phyloP scores from a whole-genome alignment of 2,113 vertebrate genomes.

The Anolis carolinensis region DNA sequence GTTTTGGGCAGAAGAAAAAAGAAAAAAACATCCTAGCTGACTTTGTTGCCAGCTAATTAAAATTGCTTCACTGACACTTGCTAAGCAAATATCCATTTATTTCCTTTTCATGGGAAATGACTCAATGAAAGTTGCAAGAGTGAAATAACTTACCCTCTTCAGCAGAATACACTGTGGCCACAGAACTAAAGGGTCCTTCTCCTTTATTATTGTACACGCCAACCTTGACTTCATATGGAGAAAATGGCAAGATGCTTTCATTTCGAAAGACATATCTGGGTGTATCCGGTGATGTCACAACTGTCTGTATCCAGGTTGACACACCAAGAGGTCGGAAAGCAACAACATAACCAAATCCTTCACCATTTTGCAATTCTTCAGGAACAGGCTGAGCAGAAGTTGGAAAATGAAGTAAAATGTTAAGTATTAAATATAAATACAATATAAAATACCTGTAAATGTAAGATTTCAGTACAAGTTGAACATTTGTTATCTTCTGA shows the following conservation, averaged over 20 bases:
- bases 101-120: neutral
- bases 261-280: constrained; percentile 88
- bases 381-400: constrained; percentile 82
- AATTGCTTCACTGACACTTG: neutral
- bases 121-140: accelerated
- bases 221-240: constrained; percentile 91
- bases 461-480: neutral
- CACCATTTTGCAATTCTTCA: constrained; percentile 93
- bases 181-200: constrained; percentile 91
- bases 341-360: constrained; percentile 93
- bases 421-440: neutral
- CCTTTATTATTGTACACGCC: constrained; percentile 93
- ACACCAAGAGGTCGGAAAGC: constrained; percentile 87
- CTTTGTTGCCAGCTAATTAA: neutral
- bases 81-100: neutral
- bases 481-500: too few species aligned
- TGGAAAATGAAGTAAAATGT: neutral
- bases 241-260: constrained; percentile 90
- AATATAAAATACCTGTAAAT: neutral
- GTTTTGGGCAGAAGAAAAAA: neutral
- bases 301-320: constrained; percentile 90
- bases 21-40: neutral
- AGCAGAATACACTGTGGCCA: constrained; percentile 87
- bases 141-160: constrained; percentile 85
- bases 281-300: constrained; percentile 84